Evolutionary conservation across 1,140 invertebrate species (phyloP).

Genomic region (Heliconius hermathena): DNA sequence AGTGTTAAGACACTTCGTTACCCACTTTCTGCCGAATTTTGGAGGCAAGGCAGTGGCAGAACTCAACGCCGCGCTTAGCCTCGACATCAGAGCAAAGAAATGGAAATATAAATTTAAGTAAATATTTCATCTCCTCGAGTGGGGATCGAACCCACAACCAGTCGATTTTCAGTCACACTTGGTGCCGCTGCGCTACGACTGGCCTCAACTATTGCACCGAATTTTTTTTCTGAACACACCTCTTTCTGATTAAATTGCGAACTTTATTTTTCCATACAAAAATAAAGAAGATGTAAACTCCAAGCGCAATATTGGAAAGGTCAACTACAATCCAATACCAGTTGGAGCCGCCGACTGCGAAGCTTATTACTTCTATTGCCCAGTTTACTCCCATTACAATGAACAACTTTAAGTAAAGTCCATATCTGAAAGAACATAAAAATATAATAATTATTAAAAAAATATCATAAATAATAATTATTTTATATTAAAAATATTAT

Average conservation of each 20-base stretch:
- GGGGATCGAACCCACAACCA: too few species aligned
- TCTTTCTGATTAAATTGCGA: conserved; percentile 82
- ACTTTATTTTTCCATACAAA: conserved; percentile 88
- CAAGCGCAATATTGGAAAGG: conserved; percentile 84
- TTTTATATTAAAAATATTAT: too few species aligned
- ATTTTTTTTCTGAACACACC: conserved; percentile 50
- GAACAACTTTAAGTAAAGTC: conserved; percentile 84
- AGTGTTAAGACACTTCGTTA: too few species aligned
- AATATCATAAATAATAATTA: not conserved
- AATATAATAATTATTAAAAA: not conserved
- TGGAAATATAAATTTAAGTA: too few species aligned
- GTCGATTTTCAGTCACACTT: too few species aligned
- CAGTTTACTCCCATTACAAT: conserved; percentile 85
- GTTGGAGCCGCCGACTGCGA: conserved; percentile 73
- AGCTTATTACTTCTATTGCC: conserved; percentile 83
- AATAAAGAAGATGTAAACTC: conserved; percentile 86
- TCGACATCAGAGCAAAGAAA: too few species aligned
- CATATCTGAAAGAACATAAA: conserved; percentile 66
- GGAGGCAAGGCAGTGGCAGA: too few species aligned
- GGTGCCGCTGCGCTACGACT: too few species aligned
- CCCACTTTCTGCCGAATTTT: too few species aligned
- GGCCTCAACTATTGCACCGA: too few species aligned
- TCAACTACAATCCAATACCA: conserved; percentile 85
- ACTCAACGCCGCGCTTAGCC: too few species aligned
- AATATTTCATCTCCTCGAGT: too few species aligned